A percentile compares a stretch with the other conserved stretches of the same genome.
Evolutionary conservation across 2,888 invertebrate genomes (phyloP).

Genomic region (Catocala nupta): DNA sequence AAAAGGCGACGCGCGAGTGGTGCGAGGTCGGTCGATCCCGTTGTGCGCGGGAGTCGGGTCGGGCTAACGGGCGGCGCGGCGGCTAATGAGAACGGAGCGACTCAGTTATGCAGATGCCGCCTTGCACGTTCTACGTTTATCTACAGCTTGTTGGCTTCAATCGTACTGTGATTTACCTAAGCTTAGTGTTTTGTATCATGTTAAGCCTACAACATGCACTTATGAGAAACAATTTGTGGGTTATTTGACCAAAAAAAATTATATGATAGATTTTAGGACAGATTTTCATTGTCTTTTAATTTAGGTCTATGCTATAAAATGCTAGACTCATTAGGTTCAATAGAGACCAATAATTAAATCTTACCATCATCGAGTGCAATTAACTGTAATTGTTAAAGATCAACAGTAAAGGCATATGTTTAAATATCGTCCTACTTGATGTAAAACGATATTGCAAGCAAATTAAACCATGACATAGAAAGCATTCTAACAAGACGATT

Average conservation of each 20-base stretch:
- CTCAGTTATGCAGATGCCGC: slow-evolving; percentile 82
- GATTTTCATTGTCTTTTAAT: too few relatives aligned
- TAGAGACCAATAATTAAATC: too few relatives aligned
- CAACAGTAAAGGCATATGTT: too few relatives aligned
- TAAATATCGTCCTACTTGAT: too few relatives aligned
- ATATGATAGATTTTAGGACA: neutral
- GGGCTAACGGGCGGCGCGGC: slow-evolving; percentile 79
- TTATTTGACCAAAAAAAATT: too few relatives aligned
- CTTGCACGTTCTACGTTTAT: slow-evolving; percentile 58
- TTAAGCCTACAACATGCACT: neutral
- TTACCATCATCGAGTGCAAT: too few relatives aligned
- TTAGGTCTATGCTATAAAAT: too few relatives aligned
- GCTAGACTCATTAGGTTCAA: too few relatives aligned
- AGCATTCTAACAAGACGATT: slow-evolving; percentile 10
- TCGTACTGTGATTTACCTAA: slow-evolving; percentile 49
- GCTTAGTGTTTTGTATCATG: slow-evolving; percentile 41
- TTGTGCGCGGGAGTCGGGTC: slow-evolving; percentile 74
- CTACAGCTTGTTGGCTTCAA: slow-evolving; percentile 53
- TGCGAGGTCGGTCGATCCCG: slow-evolving; percentile 64
- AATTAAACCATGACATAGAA: neutral
- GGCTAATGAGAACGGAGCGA: slow-evolving; percentile 82
- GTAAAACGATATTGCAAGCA: neutral
- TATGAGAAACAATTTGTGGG: neutral
- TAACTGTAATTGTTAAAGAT: too few relatives aligned
- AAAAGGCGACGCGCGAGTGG: slow-evolving; percentile 46